Evolutionary conservation across 2,797 vertebrate species (phyloP).

Genomic region (Pipistrellus pipistrellus): DNA sequence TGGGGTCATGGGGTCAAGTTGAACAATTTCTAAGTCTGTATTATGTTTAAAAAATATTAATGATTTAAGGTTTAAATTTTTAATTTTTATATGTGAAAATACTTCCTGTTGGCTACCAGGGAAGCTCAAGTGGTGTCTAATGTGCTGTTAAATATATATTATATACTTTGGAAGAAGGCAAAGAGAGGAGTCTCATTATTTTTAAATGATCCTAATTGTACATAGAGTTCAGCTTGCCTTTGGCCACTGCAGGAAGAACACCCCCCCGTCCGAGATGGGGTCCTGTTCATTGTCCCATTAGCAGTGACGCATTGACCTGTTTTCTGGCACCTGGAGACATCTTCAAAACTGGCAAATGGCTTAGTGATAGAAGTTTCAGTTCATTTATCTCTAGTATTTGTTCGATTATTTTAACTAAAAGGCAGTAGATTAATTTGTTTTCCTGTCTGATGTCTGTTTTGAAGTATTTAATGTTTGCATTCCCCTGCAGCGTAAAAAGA

Average conservation of each 20-base stretch:
- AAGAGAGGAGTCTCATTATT: constrained; percentile 79
- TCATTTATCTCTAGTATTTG: constrained; percentile 22
- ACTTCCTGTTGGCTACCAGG: constrained; percentile 83
- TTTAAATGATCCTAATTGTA: constrained; percentile 84
- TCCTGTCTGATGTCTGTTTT: constrained; percentile 59
- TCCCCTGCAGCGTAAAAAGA: constrained; percentile 45
- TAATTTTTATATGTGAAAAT: constrained; percentile 86
- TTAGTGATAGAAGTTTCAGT: constrained; percentile 40
- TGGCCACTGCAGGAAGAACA: constrained; percentile 2
- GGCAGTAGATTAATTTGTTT: constrained; percentile 39
- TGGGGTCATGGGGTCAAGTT: constrained; percentile 66
- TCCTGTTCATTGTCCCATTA: constrained; percentile 50
- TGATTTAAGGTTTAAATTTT: constrained; percentile 82
- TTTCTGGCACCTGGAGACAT: constrained; percentile 57
- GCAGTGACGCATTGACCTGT: constrained; percentile 32
- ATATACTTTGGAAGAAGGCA: constrained; percentile 83
- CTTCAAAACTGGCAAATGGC: constrained; percentile 60
- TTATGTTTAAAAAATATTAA: constrained; percentile 85
- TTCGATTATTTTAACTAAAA: constrained; percentile 52
- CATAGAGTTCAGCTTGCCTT: constrained; percentile 73
- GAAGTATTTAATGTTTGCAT: constrained; percentile 53
- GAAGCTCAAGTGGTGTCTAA: constrained; percentile 86
- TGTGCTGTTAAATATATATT: constrained; percentile 87
- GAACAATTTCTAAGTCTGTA: constrained; percentile 83
- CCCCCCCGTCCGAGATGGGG: constrained; percentile 6